These are phyloP conservation scores for Pandemis corylana DNA, from an alignment of 2,888 invertebrate species.

Conservation along the genomic window DNA sequence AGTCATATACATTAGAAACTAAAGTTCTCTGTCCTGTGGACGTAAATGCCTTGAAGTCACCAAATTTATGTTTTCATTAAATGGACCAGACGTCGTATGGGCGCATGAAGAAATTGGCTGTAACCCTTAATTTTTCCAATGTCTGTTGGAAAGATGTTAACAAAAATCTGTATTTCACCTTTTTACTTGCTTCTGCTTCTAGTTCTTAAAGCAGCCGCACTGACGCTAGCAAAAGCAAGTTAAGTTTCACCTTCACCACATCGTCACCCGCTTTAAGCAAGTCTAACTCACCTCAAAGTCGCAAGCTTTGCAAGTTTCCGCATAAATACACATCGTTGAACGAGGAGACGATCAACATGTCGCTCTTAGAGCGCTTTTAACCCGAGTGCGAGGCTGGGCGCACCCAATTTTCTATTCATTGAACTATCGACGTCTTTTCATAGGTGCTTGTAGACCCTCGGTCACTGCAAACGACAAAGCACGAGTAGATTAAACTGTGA, in stretches of 20 bases:
- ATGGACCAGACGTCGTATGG: no score
- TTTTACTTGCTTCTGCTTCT: background rate
- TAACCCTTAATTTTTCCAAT: no score
- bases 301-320: conserved; percentile 21
- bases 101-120: no score
- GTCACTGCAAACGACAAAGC: background rate
- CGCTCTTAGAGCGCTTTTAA: conserved; percentile 10
- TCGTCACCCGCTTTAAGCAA: background rate
- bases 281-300: conserved; percentile 5
- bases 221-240: background rate
- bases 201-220: background rate
- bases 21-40: no score
- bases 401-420: conserved; percentile 4
- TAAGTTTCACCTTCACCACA: background rate
- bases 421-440: conserved; percentile 13
- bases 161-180: background rate
- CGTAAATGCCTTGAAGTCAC: no score
- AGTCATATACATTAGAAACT: no score
- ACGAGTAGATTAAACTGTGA: background rate
- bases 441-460: background rate
- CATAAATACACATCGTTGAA: conserved; percentile 20
- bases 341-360: conserved; percentile 25
- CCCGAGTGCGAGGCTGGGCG: background rate
- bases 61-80: no score
- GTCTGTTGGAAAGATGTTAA: background rate